These are phyloP conservation scores for Dione juno DNA, from an alignment of 2,888 invertebrate species.

Conservation along the genomic window DNA sequence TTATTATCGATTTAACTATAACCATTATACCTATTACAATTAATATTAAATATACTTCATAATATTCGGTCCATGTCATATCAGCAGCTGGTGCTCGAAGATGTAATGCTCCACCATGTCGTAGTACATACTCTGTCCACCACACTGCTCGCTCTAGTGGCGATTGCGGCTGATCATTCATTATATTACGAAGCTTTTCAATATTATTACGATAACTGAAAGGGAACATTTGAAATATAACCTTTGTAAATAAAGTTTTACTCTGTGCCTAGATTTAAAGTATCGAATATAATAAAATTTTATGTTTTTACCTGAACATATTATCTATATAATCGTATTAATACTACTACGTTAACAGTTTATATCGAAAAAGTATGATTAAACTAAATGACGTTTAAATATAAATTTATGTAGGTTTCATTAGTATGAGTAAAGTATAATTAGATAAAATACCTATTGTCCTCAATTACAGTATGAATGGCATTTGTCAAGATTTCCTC, in stretches of 20 bases:
- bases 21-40: constrained; percentile 24
- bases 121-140: constrained; percentile 73
- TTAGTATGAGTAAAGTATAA: neutral
- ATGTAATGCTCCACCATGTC: constrained; percentile 60
- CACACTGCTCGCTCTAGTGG: constrained; percentile 69
- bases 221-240: neutral
- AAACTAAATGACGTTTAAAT: too few species aligned
- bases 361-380: too few species aligned
- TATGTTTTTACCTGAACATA: too few species aligned
- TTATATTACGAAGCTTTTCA: constrained; percentile 50
- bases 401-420: too few species aligned
- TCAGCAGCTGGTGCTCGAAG: constrained; percentile 52
- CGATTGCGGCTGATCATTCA: constrained; percentile 64
- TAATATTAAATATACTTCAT: constrained; percentile 48
- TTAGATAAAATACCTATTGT: constrained; percentile 44
- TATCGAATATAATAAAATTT: too few species aligned
- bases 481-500: constrained; percentile 49
- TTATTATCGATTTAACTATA: neutral
- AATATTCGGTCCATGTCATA: constrained; percentile 52
- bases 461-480: constrained; percentile 48
- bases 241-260: neutral
- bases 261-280: neutral
- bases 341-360: too few species aligned
- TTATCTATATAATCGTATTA: too few species aligned
- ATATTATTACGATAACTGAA: constrained; percentile 49